These are phyloP conservation scores for Miltochrista miniata DNA, from an alignment of 2,888 invertebrate genomes.

Conservation along the genomic window DNA sequence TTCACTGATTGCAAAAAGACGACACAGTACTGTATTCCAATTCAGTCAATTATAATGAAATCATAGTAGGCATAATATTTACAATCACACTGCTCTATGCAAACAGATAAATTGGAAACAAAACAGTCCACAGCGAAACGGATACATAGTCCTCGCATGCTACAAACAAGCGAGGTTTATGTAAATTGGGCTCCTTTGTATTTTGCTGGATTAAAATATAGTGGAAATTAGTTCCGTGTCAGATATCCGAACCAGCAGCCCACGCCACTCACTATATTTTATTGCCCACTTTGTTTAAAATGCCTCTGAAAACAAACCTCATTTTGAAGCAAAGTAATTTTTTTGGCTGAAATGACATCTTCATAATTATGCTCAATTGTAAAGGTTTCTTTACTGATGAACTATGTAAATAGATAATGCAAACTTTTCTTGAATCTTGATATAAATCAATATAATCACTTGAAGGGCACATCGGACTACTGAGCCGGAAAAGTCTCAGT, in stretches of 20 bases:
- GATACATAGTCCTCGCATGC: slow-evolving; percentile 75
- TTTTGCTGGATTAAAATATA: slow-evolving; percentile 81
- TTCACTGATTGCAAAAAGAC: no score
- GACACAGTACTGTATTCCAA: slow-evolving; percentile 13
- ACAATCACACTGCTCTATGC: slow-evolving; percentile 45
- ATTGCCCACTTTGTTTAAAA: slow-evolving; percentile 66
- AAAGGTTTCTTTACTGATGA: no score
- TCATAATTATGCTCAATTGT: background rate
- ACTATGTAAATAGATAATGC: no score
- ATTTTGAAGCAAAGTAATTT: slow-evolving; percentile 42
- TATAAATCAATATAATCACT: no score
- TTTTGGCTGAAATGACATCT: background rate
- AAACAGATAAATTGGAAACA: slow-evolving; percentile 67
- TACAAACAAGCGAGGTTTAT: slow-evolving; percentile 81
- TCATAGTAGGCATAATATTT: slow-evolving; percentile 49
- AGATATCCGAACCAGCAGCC: slow-evolving; percentile 62
- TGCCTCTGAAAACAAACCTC: slow-evolving; percentile 42
- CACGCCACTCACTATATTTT: slow-evolving; percentile 68
- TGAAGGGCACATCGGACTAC: no score
- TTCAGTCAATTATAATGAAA: slow-evolving; percentile 18
- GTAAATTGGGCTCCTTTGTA: slow-evolving; percentile 82
- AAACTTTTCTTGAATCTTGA: no score
- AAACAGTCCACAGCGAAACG: slow-evolving; percentile 72
- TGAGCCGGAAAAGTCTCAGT: no score
- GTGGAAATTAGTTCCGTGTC: slow-evolving; percentile 81